Conservation (phyloP, 2,797 vertebrate species). For the Chaetodon trifasciatus region DNA sequence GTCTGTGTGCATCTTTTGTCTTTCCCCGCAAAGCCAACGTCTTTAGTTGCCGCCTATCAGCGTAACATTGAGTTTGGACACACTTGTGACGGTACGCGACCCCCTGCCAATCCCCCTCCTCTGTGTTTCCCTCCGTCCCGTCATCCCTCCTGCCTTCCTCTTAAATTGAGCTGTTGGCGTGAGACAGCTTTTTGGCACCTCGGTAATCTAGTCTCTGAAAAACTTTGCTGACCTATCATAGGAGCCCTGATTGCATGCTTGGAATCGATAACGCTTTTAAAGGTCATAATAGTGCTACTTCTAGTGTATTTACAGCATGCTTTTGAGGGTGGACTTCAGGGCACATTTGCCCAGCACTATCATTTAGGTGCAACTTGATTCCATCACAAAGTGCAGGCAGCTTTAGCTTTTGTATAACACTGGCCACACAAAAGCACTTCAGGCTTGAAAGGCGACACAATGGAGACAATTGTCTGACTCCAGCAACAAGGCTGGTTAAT, state of each 20-base stretch:
- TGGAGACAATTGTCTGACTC: slow-evolving; percentile 25
- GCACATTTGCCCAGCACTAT: slow-evolving; percentile 4
- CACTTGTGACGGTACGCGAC: slow-evolving; percentile 53
- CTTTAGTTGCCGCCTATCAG: slow-evolving; percentile 60
- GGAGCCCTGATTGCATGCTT: slow-evolving; percentile 43
- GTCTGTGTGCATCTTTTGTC: slow-evolving; percentile 64
- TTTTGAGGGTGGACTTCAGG: slow-evolving; percentile 35
- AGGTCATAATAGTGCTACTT: slow-evolving; percentile 36
- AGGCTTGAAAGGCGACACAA: slow-evolving; percentile 21
- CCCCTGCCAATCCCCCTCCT: slow-evolving; percentile 29
- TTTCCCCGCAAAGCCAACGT: slow-evolving; percentile 45
- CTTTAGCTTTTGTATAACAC: slow-evolving; percentile 11
- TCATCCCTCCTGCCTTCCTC: slow-evolving; percentile 40
- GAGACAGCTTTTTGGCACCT: slow-evolving; percentile 72
- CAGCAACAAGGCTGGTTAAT: slow-evolving; percentile 30
- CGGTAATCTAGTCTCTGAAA: slow-evolving; percentile 42
- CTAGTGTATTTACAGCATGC: slow-evolving; percentile 13
- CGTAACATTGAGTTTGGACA: slow-evolving; percentile 67
- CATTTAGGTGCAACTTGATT: slow-evolving; percentile 36
- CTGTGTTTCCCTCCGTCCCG: slow-evolving; percentile 30
- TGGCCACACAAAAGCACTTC: slow-evolving; percentile 17
- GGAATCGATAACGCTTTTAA: slow-evolving; percentile 50
- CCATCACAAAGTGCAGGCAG: slow-evolving; percentile 18
- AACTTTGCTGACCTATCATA: slow-evolving; percentile 47
- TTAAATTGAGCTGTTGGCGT: slow-evolving; percentile 72